phyloP scores from a whole-genome alignment of 1,140 invertebrate species.

The Drosophila takahashii region DNA sequence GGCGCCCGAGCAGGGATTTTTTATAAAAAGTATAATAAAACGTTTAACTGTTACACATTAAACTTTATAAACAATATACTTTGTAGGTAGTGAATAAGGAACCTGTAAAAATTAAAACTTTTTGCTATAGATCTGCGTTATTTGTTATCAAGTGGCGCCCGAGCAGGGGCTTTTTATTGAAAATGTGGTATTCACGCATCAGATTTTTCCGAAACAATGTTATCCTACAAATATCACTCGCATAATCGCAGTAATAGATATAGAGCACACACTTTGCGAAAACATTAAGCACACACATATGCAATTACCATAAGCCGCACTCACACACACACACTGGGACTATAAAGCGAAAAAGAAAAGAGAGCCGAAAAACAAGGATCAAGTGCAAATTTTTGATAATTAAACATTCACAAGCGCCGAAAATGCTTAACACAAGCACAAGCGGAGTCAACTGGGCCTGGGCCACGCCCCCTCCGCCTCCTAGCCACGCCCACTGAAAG shows the following conservation, averaged over 20 bases:
- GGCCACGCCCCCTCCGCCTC: not conserved
- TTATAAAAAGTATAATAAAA: too few species aligned
- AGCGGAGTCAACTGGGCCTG: slow-evolving; percentile 29
- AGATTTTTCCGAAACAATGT: too few species aligned
- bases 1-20: not conserved
- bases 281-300: slow-evolving; percentile 48
- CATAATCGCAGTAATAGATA: slow-evolving; percentile 7
- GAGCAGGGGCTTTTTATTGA: too few species aligned
- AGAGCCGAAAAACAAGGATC: slow-evolving; percentile 41
- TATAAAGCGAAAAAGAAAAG: slow-evolving; percentile 36
- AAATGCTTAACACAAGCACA: slow-evolving; percentile 74
- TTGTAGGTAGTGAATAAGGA: too few species aligned
- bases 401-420: slow-evolving; percentile 78
- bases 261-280: slow-evolving; percentile 51
- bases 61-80: too few species aligned
- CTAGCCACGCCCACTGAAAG: not conserved
- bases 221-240: not conserved
- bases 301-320: slow-evolving; percentile 66
- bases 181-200: too few species aligned
- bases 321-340: slow-evolving; percentile 18
- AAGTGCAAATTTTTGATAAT: slow-evolving; percentile 80
- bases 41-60: too few species aligned
- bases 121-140: too few species aligned
- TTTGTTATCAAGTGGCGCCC: too few species aligned
- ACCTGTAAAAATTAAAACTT: too few species aligned